Conservation (phyloP, 2,888 invertebrate species). For the Theretra japonica region DNA sequence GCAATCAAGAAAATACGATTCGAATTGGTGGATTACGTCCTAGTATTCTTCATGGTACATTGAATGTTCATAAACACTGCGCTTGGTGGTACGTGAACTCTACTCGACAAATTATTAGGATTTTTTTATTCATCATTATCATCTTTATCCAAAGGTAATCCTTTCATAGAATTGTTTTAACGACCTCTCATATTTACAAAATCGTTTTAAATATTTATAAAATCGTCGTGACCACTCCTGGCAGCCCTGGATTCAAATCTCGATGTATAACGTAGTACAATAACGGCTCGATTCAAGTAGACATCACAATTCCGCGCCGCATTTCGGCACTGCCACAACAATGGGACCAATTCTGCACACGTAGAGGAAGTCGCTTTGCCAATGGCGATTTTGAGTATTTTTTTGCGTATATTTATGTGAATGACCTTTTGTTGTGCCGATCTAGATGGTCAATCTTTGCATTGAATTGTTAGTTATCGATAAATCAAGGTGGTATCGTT, state of each 20-base stretch:
- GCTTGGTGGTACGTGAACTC: no score
- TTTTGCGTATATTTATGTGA: constrained; percentile 29
- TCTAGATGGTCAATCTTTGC: constrained; percentile 3
- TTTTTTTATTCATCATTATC: no score
- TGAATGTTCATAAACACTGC: no score
- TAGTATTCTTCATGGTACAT: no score
- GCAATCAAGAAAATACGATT: no score
- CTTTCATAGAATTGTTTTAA: no score
- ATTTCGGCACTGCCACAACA: constrained; percentile 14
- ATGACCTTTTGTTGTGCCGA: constrained; percentile 34
- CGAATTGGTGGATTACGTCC: no score
- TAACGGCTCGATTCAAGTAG: constrained; percentile 40
- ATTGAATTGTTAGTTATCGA: neutral
- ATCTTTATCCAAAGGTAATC: no score
- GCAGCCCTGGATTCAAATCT: constrained; percentile 16
- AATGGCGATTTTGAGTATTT: constrained; percentile 25
- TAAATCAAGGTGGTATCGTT: no score
- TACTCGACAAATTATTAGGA: no score
- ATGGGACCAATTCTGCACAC: constrained; percentile 50
- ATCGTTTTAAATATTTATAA: neutral
- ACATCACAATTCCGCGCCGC: constrained; percentile 44
- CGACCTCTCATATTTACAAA: neutral
- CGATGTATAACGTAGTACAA: constrained; percentile 18
- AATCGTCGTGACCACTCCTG: neutral
- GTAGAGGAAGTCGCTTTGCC: constrained; percentile 50